These are phyloP conservation scores for Corvus cornix DNA, from an alignment of 2,113 vertebrate genomes.

Conservation along the genomic window DNA sequence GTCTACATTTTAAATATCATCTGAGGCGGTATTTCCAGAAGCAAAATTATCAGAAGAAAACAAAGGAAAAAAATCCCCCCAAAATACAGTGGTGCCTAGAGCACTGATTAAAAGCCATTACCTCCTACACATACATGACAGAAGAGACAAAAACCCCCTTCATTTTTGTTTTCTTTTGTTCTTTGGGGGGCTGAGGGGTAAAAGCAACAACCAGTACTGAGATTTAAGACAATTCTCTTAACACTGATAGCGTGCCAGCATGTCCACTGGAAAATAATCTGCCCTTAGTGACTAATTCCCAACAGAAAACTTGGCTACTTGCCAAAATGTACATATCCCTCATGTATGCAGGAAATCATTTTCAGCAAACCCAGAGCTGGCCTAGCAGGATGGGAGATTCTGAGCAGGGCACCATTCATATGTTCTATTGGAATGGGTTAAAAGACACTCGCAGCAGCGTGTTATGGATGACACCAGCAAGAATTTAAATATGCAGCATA, in stretches of 20 bases:
- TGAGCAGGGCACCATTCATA: neutral
- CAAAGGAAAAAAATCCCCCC: neutral
- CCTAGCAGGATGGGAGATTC: neutral
- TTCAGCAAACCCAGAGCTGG: neutral
- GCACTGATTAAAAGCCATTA: neutral
- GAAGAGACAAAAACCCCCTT: neutral
- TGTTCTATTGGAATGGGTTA: neutral
- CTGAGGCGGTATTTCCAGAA: neutral
- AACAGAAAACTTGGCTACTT: neutral
- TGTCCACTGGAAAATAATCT: constrained; percentile 11
- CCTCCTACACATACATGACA: neutral
- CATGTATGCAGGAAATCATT: neutral
- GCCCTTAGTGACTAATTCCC: neutral
- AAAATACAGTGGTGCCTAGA: neutral
- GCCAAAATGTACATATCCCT: constrained; percentile 30
- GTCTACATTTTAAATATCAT: neutral
- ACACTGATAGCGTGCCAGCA: neutral
- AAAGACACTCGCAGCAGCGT: neutral
- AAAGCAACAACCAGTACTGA: neutral
- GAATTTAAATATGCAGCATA: constrained; percentile 30
- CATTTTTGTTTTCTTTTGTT: neutral
- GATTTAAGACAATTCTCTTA: neutral
- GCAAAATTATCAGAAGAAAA: neutral
- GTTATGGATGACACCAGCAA: neutral
- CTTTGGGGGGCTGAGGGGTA: neutral